Evolutionary conservation across 1,140 invertebrate species (phyloP), one percentile per base, ranked within the genome.

Genomic region (Drepana arcuata): DNA sequence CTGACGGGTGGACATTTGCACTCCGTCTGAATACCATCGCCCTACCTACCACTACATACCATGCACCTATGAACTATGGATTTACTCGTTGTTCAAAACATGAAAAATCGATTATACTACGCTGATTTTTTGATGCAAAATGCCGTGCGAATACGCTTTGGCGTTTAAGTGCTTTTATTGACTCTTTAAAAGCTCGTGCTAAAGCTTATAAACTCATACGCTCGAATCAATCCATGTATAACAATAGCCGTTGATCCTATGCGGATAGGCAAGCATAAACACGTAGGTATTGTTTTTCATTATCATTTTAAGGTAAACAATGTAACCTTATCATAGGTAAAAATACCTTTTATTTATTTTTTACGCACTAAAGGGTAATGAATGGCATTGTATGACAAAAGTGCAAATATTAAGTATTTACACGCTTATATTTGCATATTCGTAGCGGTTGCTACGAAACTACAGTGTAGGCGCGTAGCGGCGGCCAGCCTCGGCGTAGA

Each of bases 61-160:
- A 45, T 57, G 55, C 53, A 46, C 34, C 51, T 47, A 57, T 57
- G 42, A 64, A 69, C 59, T 65, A 47, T 48, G 59, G 61, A 68
- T 66, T 69, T 51, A 48, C 47, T 60, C n/a, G n/a, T n/a, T n/a
- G n/a, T n/a, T 51, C 48, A 63, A 69, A 78, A 74, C 70, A 75
- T 60, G 64, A 69, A 80, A 80, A 71, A 74, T 53, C 70, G 58
- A 71, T 78, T 73, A 73, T 59, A 73, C 24, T 26, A n/a, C 60
- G 38, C 66, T 64, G 44, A 67, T 68, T 73, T 67, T 74, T 70
- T 64, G 42, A 68, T 64, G 29, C 54, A 54, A 68, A 71, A 73
- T 65, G 59, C 45, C 64, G 59, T 48, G 52, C 51, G 48, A 51
- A n/a, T n/a, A n/a, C n/a, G n/a, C n/a, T n/a, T n/a, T n/a, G n/a